A percentile compares a stretch with the other conserved stretches of the same genome.
Conservation (phyloP, 2,113 vertebrate species). For the Ophthalmolycus amberensis region DNA sequence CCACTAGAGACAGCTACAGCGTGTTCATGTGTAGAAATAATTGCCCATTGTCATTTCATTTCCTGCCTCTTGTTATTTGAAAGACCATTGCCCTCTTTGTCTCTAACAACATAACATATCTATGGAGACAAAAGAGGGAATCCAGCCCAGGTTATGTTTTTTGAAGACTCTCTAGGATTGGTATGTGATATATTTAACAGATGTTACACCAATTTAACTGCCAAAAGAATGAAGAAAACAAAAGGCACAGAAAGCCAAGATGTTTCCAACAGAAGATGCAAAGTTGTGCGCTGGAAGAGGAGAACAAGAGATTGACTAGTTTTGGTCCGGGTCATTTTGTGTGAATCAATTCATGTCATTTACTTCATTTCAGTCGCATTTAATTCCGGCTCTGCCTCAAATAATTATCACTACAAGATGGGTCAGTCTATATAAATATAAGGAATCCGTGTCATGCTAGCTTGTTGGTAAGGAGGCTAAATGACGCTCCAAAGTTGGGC, state of each 20-base stretch:
- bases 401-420: too few relatives aligned
- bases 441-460: too few relatives aligned
- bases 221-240: not conserved
- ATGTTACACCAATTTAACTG: not conserved
- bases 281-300: not conserved
- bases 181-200: not conserved
- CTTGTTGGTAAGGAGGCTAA: too few relatives aligned
- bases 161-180: not conserved
- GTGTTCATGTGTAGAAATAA: not conserved
- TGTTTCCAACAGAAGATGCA: not conserved
- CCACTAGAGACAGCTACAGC: constrained; percentile 44
- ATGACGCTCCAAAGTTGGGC: too few relatives aligned
- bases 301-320: not conserved
- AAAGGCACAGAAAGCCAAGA: not conserved
- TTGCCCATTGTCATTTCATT: not conserved
- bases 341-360: too few relatives aligned
- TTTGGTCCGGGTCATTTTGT: too few relatives aligned
- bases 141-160: not conserved
- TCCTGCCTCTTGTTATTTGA: not conserved
- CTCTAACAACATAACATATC: not conserved
- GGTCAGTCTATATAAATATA: too few relatives aligned
- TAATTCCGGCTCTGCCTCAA: too few relatives aligned
- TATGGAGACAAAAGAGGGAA: not conserved
- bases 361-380: too few relatives aligned
- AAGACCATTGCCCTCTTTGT: not conserved